A percentile compares a stretch with the other conserved stretches of the same genome.
phyloP scores from a whole-genome alignment of 2,113 vertebrate genomes.

The Sciurus niger region DNA sequence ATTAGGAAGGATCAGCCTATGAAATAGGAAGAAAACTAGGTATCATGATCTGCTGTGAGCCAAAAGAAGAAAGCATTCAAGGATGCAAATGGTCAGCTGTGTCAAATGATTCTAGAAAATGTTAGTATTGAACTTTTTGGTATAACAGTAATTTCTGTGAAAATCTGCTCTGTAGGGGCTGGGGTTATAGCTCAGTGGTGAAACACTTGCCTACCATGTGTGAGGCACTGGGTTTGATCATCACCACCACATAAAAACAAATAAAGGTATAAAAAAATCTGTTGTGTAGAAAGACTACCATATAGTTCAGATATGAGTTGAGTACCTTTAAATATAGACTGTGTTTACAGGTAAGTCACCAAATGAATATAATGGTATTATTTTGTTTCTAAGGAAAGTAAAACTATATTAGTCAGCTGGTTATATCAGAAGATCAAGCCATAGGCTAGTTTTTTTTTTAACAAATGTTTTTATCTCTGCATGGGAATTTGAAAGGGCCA shows the following conservation, averaged over 20 bases:
- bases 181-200: no score
- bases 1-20: background rate
- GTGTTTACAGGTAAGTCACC: background rate
- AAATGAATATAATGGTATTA: background rate
- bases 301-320: background rate
- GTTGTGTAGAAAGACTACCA: background rate
- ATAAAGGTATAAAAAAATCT: background rate
- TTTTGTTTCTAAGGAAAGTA: constrained; percentile 39
- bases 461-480: background rate
- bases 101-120: background rate
- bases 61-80: background rate
- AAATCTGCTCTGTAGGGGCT: background rate
- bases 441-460: background rate
- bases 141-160: background rate
- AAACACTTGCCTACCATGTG: no score
- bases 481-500: background rate
- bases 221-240: no score
- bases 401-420: background rate
- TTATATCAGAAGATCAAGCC: background rate
- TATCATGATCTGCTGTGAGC: background rate
- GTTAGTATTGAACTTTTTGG: constrained; percentile 21
- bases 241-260: no score
- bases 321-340: background rate
- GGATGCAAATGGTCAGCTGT: background rate
- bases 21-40: background rate